These are phyloP conservation scores for Glossophaga mutica DNA, from an alignment of 2,797 vertebrate genomes.

Conservation along the genomic window DNA sequence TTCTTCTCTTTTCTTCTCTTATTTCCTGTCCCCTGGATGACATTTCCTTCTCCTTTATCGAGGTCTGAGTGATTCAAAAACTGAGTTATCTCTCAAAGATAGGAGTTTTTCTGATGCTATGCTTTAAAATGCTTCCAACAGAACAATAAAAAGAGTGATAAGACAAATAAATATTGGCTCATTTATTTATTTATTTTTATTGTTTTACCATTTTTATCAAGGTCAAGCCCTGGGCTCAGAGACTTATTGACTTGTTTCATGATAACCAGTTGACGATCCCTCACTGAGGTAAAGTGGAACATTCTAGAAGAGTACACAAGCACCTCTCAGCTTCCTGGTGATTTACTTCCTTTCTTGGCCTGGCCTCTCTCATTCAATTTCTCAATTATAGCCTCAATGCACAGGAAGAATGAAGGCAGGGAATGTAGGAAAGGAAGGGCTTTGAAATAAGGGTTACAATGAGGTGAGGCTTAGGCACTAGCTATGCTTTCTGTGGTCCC, in stretches of 20 bases:
- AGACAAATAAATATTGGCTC: not conserved
- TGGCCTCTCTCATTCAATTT: not conserved
- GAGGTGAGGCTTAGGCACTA: not conserved
- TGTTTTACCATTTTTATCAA: slow-evolving; percentile 9
- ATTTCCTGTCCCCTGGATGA: not conserved
- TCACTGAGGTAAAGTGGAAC: not conserved
- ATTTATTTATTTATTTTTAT: not conserved
- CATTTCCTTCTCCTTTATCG: not conserved
- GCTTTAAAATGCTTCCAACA: not conserved
- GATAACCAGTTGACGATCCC: not conserved
- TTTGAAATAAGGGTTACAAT: not conserved
- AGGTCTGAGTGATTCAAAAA: not conserved
- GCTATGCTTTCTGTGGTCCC: not conserved
- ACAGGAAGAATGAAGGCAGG: not conserved
- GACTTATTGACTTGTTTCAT: not conserved
- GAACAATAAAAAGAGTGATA: not conserved
- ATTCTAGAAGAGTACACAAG: not conserved
- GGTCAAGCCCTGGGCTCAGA: not conserved
- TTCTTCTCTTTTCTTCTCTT: not conserved
- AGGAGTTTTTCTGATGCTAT: not conserved
- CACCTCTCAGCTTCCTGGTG: not conserved
- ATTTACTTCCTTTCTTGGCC: not conserved
- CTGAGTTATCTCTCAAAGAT: not conserved
- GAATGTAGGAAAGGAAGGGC: not conserved
- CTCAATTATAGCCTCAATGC: not conserved